phyloP scores from a whole-genome alignment of 2,797 vertebrate species.

The Potorous gilbertii region DNA sequence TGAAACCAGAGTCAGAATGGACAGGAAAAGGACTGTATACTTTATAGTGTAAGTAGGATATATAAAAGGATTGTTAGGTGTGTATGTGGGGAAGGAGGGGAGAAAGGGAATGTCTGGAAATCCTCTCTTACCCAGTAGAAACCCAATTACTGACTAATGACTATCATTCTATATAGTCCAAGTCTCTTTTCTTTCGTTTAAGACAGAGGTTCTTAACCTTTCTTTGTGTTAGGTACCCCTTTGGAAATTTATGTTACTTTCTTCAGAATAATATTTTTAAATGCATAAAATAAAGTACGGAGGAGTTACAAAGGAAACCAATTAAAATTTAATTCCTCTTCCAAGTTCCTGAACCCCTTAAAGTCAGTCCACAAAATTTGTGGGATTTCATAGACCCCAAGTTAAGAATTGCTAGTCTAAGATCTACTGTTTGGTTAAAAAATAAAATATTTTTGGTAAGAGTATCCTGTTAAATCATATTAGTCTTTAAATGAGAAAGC shows the following conservation, averaged over 20 bases:
- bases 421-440: not conserved
- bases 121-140: not conserved
- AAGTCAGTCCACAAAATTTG: not conserved
- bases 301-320: not conserved
- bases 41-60: not conserved
- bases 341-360: not conserved
- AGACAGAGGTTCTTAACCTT: not conserved
- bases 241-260: not conserved
- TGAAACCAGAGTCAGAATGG: not conserved
- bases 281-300: not conserved
- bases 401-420: not conserved
- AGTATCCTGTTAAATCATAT: not conserved
- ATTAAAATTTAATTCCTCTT: not conserved
- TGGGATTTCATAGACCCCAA: not conserved
- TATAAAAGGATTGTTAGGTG: not conserved
- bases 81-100: not conserved
- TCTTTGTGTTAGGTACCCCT: not conserved
- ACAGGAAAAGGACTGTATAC: not conserved
- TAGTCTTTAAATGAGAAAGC: not conserved
- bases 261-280: not conserved
- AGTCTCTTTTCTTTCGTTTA: not conserved
- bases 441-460: not conserved
- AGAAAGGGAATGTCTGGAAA: not conserved
- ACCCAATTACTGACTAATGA: not conserved
- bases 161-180: not conserved